A percentile compares a stretch with the other conserved stretches of the same genome.
Evolutionary conservation across 2,888 invertebrate species (phyloP).

Genomic region (Sesia bembeciformis): DNA sequence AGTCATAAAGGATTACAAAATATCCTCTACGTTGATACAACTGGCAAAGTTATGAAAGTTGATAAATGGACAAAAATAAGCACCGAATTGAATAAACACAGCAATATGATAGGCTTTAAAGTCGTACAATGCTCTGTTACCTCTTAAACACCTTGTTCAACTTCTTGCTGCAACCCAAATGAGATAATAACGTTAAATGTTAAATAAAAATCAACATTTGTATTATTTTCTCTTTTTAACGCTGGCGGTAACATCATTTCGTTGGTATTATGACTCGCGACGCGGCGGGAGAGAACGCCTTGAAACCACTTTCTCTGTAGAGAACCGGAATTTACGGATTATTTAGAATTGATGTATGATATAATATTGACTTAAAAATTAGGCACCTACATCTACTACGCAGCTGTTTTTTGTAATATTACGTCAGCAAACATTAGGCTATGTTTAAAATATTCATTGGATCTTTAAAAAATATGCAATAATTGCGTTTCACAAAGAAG

Average conservation of each 20-base stretch:
- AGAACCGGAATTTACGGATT: slow-evolving; percentile 5
- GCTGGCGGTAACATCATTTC: not conserved
- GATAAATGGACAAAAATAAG: no score
- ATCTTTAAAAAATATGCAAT: no score
- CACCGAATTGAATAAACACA: not conserved
- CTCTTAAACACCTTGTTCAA: not conserved
- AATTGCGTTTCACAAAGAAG: no score
- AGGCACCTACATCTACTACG: no score
- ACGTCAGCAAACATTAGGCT: no score
- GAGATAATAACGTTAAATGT: not conserved
- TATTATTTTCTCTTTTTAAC: not conserved
- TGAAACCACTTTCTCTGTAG: slow-evolving; percentile 7
- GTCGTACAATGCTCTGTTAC: not conserved
- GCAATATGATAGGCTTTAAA: not conserved
- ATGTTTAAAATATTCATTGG: no score
- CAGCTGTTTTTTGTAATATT: no score
- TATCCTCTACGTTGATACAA: no score
- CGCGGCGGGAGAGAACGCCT: not conserved
- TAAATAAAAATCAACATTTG: not conserved
- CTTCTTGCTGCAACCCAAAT: not conserved
- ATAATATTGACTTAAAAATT: not conserved
- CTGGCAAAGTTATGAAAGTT: no score
- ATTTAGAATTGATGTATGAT: not conserved
- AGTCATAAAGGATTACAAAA: no score
- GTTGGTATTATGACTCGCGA: not conserved